These are phyloP conservation scores for Drosophila paramelanica DNA, from an alignment of 2,888 invertebrate species.

Conservation along the genomic window DNA sequence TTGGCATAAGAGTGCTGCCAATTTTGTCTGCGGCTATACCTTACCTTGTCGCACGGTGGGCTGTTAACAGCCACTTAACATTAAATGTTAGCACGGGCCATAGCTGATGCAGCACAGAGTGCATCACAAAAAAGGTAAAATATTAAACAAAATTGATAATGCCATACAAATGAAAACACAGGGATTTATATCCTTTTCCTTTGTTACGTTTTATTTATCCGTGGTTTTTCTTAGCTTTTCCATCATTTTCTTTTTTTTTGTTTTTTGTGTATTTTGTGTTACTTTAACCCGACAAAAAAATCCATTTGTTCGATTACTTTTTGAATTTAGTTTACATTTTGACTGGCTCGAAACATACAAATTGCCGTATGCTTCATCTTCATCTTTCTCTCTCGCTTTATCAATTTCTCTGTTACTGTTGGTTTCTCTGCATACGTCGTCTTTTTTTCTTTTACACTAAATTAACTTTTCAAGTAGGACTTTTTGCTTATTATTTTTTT, in stretches of 20 bases:
- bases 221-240: slow-evolving; percentile 40
- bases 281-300: slow-evolving; percentile 55
- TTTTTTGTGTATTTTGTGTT: slow-evolving; percentile 23
- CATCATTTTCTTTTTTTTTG: slow-evolving; percentile 34
- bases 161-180: slow-evolving; percentile 24
- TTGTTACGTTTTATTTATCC: slow-evolving; percentile 63
- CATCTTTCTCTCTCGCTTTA: slow-evolving; percentile 43
- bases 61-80: slow-evolving; percentile 11
- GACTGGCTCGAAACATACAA: slow-evolving; percentile 32
- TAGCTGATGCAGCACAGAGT: not conserved
- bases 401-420: slow-evolving; percentile 19
- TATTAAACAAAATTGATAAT: not conserved
- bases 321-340: slow-evolving; percentile 34
- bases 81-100: not conserved
- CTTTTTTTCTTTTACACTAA: slow-evolving; percentile 32
- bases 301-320: slow-evolving; percentile 64
- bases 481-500: slow-evolving; percentile 33
- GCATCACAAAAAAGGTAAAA: not conserved
- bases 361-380: slow-evolving; percentile 32
- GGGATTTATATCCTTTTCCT: slow-evolving; percentile 36
- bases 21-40: not conserved
- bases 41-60: not conserved
- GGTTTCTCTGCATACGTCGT: slow-evolving; percentile 12
- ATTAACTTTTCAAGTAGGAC: slow-evolving; percentile 65
- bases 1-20: not conserved